These are phyloP conservation scores for Taphrorychus bicolor DNA, from an alignment of 2,888 invertebrate genomes.

Conservation along the genomic window DNA sequence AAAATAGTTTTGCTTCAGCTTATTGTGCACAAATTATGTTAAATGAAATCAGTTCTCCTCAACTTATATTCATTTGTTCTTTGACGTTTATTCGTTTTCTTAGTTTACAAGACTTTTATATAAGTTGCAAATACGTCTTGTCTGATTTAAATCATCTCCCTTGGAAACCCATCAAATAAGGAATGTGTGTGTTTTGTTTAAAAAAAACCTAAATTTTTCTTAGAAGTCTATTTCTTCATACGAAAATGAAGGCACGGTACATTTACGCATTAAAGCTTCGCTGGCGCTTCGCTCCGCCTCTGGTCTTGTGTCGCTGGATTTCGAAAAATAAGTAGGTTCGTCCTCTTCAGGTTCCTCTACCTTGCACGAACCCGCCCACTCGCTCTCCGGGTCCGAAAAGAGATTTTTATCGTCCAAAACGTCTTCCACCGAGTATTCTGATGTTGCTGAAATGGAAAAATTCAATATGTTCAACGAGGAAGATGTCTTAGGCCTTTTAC, in stretches of 20 bases:
- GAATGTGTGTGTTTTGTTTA: neutral
- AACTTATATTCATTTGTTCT: too few relatives aligned
- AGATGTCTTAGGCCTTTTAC: too few relatives aligned
- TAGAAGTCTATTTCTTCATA: conserved; percentile 39
- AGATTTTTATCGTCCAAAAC: conserved; percentile 63
- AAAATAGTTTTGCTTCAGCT: too few relatives aligned
- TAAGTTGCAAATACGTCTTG: too few relatives aligned
- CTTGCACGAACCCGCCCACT: conserved; percentile 63
- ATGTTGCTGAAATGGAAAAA: conserved; percentile 55
- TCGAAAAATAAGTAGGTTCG: conserved; percentile 38
- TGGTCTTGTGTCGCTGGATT: conserved; percentile 33
- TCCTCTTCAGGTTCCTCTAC: conserved; percentile 56
- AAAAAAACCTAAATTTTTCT: neutral
- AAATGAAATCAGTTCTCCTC: too few relatives aligned
- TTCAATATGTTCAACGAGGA: too few relatives aligned
- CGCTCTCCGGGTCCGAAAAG: conserved; percentile 77
- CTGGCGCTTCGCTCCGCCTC: conserved; percentile 36
- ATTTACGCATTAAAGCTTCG: conserved; percentile 16
- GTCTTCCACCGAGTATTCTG: conserved; percentile 64
- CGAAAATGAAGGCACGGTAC: conserved; percentile 28
- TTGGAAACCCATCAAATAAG: too few relatives aligned
- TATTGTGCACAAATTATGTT: too few relatives aligned
- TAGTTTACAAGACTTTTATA: too few relatives aligned
- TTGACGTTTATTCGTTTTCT: too few relatives aligned
- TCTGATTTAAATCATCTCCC: too few relatives aligned